Evolutionary conservation across 2,113 vertebrate species (phyloP), one percentile per base, ranked within the genome.

Genomic region (Indicator maculatus): DNA sequence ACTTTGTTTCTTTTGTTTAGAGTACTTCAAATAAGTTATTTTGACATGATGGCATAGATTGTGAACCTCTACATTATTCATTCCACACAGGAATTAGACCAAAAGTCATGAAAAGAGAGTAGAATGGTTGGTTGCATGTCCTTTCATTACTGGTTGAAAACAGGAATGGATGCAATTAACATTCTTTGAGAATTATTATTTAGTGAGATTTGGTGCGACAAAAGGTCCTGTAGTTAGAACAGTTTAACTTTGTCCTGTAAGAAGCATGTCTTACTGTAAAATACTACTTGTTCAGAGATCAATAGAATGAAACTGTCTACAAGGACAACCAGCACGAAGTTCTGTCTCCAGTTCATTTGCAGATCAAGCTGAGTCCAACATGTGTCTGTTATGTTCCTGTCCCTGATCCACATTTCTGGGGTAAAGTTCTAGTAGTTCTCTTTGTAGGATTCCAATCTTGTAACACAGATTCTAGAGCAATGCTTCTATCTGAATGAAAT

Each of bases 1-100:
- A 96, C 83, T 93, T 93, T 53, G 8, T 83, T 92, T 86, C 79
- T 78, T 95, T 95, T 89, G 86, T 94, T 90, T 75, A 58, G 15
- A 72, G 13, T 44, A 61, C 31, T 78, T 88, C 18, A 65, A 72
- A 16, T 72, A 58, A 83, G 23, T 75, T 83, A 21, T 41, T 77
- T 81, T 52, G 65, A 47, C 11, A 30, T 23, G 13, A 39, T 18
- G 7, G 8, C 18, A 20, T 8, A 69, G 14, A 67, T 75, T 90
- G 24, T 44, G n/a, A 94, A 65, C 38, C 5, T 60, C 64, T 67
- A 6, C 10, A 3, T 6, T 36, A 28, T 79, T 56, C 4, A 53
- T 86, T 82, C 36, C 88, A 20, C 39, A 69, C 55, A 69, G 30
- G 93, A 83, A 44, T 72, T 31, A 21, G n/a, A 58, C 12, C 16